Conservation (phyloP, 2,888 invertebrate species). For the Tortrix viridana region DNA sequence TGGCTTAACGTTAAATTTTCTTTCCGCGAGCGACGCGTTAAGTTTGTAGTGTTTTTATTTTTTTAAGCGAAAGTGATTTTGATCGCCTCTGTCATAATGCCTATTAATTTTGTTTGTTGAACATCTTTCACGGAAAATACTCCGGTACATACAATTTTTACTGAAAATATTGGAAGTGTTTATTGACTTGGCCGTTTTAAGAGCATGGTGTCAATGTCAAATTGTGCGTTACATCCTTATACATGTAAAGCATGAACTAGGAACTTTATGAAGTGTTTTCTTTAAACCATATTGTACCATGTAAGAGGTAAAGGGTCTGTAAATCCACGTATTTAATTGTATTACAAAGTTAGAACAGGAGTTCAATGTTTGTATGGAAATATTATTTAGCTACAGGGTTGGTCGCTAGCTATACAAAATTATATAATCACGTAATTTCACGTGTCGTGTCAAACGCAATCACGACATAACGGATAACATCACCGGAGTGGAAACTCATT, state of each 20-base stretch:
- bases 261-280: too few relatives aligned
- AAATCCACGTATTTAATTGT: too few relatives aligned
- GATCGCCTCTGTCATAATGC: slow-evolving; percentile 47
- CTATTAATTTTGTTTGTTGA: slow-evolving; percentile 48
- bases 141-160: slow-evolving; percentile 18
- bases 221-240: not conserved
- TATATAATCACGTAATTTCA: slow-evolving; percentile 13
- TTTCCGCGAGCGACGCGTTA: not conserved
- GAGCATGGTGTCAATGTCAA: slow-evolving; percentile 31
- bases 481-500: slow-evolving; percentile 38
- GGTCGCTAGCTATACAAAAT: not conserved
- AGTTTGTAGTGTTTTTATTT: slow-evolving; percentile 41
- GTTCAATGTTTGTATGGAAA: too few relatives aligned
- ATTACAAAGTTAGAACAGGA: too few relatives aligned
- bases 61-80: slow-evolving; percentile 46
- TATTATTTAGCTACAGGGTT: not conserved
- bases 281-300: too few relatives aligned
- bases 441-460: slow-evolving; percentile 21
- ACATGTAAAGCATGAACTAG: too few relatives aligned
- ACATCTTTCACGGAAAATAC: slow-evolving; percentile 31
- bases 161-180: slow-evolving; percentile 9
- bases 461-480: slow-evolving; percentile 37
- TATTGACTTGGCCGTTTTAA: slow-evolving; percentile 11
- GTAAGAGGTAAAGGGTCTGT: too few relatives aligned
- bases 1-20: slow-evolving; percentile 25